Base-by-base conservation (phyloP, 2,888 invertebrate genomes). In the Cephus spinipes region DNA sequence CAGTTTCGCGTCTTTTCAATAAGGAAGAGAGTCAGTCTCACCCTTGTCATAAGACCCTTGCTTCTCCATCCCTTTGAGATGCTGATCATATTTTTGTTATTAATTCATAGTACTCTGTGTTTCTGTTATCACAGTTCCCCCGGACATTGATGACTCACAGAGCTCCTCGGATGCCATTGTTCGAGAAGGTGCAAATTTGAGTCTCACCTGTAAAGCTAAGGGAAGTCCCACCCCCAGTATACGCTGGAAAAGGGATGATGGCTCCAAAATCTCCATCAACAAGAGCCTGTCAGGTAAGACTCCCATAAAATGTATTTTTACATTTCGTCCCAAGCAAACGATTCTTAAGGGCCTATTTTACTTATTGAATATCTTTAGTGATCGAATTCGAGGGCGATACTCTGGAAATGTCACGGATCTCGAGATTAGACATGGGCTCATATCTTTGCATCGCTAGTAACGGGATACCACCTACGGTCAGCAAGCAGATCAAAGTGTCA, bases 101-200 rank as follows among this genome's bases (percentile, higher is more conserved):
- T 32, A 32, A 71, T 71, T 71, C 12, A 15, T 71, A 15, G 6
- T 9, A 32, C 71, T 23, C 9, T 30, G 33, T 81, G 87, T 86
- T 87, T 90, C 74, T 78, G 69, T 90, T 89, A 87, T 92, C 93
- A 73, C 94, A 98, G 98, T 98, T 87, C 97, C 98, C 77, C 98
- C 98, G 79, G 96, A 97, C 92, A 97, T 98, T 91, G 97, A 97
- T 92, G 97, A 98, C 93, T 95, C 96, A 81, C 93, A 96, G 92
- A 97, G 97, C 91, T 97, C 97, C 89, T 97, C 97, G 90, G 98
- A 98, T 93, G 96, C 97, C 86, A 97, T 97, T 90, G 97, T 97
- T 82, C 94, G 97, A 81, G 98, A 98, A 93, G 96, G 96, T 87
- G 95, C 96, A 89, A 97, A 97, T 93, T 96, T 97, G 88, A 97